phyloP scores from a whole-genome alignment of 2,797 vertebrate species.

The Oryzias sinensis region DNA sequence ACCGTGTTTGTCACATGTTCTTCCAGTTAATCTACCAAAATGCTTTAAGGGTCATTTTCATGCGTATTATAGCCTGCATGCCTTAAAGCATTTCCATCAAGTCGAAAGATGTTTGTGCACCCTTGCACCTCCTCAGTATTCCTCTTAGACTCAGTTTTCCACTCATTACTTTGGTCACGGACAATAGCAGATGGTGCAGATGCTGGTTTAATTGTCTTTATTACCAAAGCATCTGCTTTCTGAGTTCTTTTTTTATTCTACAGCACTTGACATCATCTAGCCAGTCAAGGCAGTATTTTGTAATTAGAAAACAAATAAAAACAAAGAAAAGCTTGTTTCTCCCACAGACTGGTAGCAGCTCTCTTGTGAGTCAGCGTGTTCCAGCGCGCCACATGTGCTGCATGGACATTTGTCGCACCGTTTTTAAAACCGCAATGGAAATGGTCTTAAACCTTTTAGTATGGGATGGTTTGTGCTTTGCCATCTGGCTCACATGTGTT shows the following conservation, averaged over 20 bases:
- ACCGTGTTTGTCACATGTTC: too few species aligned
- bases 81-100: neutral
- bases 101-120: conserved; percentile 11
- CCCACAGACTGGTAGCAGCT: neutral
- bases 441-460: conserved; percentile 23
- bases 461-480: conserved; percentile 14
- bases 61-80: too few species aligned
- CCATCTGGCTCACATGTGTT: conserved; percentile 39
- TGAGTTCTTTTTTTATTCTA: conserved; percentile 56
- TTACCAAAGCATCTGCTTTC: conserved; percentile 69
- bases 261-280: conserved; percentile 28
- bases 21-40: too few species aligned
- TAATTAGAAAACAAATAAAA: conserved; percentile 38
- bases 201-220: conserved; percentile 70
- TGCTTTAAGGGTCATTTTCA: too few species aligned
- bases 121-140: conserved; percentile 21
- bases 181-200: conserved; percentile 65
- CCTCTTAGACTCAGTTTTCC: conserved; percentile 29
- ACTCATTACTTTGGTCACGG: conserved; percentile 60
- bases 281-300: conserved; percentile 40
- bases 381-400: neutral
- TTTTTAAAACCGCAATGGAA: conserved; percentile 6
- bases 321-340: conserved; percentile 17
- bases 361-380: conserved; percentile 17
- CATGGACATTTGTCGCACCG: neutral